Conservation (phyloP, 1,140 invertebrate species). For the Penaeus indicus region DNA sequence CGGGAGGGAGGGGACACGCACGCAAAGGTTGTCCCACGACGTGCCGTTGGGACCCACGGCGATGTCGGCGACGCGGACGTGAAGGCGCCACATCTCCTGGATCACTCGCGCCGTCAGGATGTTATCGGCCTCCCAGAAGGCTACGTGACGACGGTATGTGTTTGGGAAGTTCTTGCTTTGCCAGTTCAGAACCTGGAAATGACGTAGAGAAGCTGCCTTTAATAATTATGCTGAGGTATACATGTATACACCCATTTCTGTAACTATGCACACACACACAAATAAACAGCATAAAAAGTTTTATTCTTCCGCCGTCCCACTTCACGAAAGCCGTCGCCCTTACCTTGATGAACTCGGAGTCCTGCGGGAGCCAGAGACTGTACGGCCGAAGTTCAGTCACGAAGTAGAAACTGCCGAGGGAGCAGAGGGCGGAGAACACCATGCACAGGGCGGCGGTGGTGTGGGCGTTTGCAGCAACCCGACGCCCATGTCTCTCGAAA, state of each 20-base stretch:
- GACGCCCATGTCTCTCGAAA: constrained; percentile 54
- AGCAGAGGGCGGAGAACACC: constrained; percentile 72
- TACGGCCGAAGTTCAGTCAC: constrained; percentile 78
- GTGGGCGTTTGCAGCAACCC: constrained; percentile 39
- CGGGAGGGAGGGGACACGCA: constrained; percentile 58
- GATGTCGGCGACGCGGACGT: constrained; percentile 23
- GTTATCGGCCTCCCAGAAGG: constrained; percentile 78
- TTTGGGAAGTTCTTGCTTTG: constrained; percentile 78
- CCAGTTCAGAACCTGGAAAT: constrained; percentile 75
- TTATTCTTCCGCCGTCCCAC: not conserved
- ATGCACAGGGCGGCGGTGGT: constrained; percentile 69
- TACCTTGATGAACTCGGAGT: constrained; percentile 75
- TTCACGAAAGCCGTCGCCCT: not conserved
- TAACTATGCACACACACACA: not conserved
- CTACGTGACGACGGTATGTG: constrained; percentile 76
- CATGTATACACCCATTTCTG: not conserved
- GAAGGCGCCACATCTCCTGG: constrained; percentile 69
- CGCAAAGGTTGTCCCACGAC: constrained; percentile 54
- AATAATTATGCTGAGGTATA: not conserved
- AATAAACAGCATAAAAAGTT: not conserved
- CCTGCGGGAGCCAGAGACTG: constrained; percentile 79
- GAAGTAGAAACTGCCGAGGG: constrained; percentile 75
- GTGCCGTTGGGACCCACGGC: constrained; percentile 31
- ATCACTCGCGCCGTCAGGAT: constrained; percentile 76
- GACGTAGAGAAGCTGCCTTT: not conserved